Evolutionary conservation across 1,140 invertebrate genomes (phyloP).

Genomic region (Dreissena rostriformis): DNA sequence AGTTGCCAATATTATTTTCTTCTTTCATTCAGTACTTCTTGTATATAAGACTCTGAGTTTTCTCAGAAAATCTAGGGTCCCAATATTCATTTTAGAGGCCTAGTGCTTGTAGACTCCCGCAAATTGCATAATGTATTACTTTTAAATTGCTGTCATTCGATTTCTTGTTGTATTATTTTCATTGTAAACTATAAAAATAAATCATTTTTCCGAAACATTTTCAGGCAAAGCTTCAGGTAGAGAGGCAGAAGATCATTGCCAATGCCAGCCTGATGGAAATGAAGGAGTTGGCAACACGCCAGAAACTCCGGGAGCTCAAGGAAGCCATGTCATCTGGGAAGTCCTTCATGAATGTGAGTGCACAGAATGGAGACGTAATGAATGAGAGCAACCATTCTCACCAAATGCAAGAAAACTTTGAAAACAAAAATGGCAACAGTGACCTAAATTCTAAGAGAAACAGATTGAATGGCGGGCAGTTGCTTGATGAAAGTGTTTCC

Average conservation of each 20-base stretch:
- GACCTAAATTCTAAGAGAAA: not conserved
- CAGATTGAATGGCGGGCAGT: not conserved
- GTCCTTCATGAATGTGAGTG: slow-evolving; percentile 28
- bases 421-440: not conserved
- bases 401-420: not conserved
- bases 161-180: not conserved
- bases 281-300: slow-evolving; percentile 71
- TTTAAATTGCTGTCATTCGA: not conserved
- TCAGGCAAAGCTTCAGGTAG: slow-evolving; percentile 67
- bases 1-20: too few species aligned
- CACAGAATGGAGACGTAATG: slow-evolving; percentile 15
- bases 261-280: slow-evolving; percentile 71
- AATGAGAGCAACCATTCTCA: not conserved
- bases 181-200: not conserved
- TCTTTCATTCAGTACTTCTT: too few species aligned
- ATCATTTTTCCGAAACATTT: not conserved
- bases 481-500: not conserved
- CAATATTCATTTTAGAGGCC: too few species aligned
- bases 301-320: slow-evolving; percentile 72
- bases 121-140: too few species aligned
- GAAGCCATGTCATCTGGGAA: slow-evolving; percentile 41
- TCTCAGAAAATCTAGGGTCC: too few species aligned
- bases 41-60: too few species aligned
- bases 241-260: slow-evolving; percentile 67
- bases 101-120: too few species aligned